These are phyloP conservation scores for Mus musculus DNA, from an alignment of 2,113 vertebrate species.

Conservation along the genomic window DNA sequence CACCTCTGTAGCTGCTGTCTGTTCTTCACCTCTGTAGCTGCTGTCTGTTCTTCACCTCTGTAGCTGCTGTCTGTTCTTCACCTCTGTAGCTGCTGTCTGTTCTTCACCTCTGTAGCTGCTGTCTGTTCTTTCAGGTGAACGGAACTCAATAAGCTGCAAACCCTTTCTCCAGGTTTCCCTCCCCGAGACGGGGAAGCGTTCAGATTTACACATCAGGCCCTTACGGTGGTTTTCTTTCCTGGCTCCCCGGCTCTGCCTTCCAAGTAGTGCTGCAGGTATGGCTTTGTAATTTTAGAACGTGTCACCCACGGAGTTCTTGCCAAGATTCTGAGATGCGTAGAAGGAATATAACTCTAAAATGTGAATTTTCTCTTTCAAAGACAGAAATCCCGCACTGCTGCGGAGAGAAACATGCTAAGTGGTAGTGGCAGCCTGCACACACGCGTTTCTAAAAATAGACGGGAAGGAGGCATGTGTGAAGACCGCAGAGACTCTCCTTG, in stretches of 20 bases:
- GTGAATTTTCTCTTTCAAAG: conserved; percentile 48
- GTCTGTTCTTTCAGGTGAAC: not conserved
- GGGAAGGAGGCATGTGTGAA: not conserved
- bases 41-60: fast-evolving
- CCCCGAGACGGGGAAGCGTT: not conserved
- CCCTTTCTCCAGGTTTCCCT: not conserved
- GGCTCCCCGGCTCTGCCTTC: not conserved
- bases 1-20: fast-evolving
- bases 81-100: too few species aligned
- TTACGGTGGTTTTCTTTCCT: not conserved
- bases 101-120: fast-evolving
- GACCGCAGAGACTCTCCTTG: not conserved
- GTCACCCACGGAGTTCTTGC: conserved; percentile 18
- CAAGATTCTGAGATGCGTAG: conserved; percentile 41
- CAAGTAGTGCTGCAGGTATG: not conserved
- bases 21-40: fast-evolving
- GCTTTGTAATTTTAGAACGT: conserved; percentile 63
- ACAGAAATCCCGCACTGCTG: conserved; percentile 46
- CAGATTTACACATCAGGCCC: not conserved
- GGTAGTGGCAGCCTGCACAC: not conserved
- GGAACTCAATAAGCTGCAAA: conserved; percentile 9
- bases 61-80: too few species aligned
- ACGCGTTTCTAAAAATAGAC: conserved; percentile 69
- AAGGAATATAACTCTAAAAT: conserved; percentile 51
- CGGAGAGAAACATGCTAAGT: not conserved